Conservation (phyloP, 2,113 vertebrate genomes). For the Peucedramus taeniatus region DNA sequence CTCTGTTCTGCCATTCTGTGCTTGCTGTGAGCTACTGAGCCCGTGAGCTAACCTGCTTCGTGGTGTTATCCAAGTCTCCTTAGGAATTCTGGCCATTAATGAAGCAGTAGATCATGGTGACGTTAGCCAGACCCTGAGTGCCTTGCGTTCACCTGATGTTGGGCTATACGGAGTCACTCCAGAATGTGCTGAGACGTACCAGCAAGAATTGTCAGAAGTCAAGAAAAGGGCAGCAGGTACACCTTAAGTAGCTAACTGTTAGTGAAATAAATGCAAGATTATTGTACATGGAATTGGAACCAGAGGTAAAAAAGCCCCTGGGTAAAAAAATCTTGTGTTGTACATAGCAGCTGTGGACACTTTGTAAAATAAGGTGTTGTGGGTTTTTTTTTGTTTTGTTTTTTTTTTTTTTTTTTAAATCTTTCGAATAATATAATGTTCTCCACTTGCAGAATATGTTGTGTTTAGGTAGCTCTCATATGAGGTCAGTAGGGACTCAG, state of each 20-base stretch:
- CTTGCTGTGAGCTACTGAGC: neutral
- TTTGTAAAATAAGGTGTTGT: neutral
- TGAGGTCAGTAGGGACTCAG: neutral
- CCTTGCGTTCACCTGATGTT: slow-evolving; percentile 81
- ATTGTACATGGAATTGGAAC: neutral
- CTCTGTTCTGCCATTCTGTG: neutral
- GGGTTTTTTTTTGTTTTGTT: neutral
- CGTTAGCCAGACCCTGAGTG: slow-evolving; percentile 75
- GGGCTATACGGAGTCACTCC: slow-evolving; percentile 92
- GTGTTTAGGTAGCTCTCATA: neutral
- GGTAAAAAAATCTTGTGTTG: neutral
- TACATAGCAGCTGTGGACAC: neutral
- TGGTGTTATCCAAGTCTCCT: slow-evolving; percentile 77
- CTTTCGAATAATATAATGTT: neutral
- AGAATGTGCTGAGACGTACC: slow-evolving; percentile 87
- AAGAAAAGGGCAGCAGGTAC: slow-evolving; percentile 84
- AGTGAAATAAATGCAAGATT: neutral
- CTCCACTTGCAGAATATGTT: neutral
- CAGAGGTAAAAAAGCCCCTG: neutral
- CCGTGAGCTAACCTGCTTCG: neutral
- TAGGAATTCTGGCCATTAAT: slow-evolving; percentile 88
- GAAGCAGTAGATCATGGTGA: slow-evolving; percentile 84
- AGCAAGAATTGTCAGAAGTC: slow-evolving; percentile 79
- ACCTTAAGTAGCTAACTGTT: neutral
- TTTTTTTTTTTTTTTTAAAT: neutral